Percentiles rank a stretch among this genome's conserved stretches.
Conservation (phyloP, 2,113 vertebrate genomes). For the Otis tarda region DNA sequence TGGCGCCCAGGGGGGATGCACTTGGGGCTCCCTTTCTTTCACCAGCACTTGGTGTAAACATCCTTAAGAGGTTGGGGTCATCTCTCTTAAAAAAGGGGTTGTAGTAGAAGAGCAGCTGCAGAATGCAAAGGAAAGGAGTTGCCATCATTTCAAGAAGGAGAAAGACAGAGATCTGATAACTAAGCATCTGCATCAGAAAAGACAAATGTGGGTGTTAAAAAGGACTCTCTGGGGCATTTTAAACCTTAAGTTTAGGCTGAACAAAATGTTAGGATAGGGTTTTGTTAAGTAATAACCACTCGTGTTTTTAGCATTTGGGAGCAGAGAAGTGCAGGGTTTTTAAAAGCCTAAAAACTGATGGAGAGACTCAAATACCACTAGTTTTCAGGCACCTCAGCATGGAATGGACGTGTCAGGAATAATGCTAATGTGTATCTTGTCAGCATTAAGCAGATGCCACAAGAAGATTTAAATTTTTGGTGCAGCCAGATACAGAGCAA, state of each 20-base stretch:
- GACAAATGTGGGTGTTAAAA: background rate
- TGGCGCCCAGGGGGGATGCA: background rate
- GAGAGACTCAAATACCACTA: no score
- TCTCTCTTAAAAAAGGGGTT: background rate
- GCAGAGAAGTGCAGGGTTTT: background rate
- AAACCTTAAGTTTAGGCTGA: no score
- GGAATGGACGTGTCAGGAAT: no score
- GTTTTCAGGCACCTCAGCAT: background rate
- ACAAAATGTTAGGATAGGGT: no score
- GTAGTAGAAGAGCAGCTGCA: background rate
- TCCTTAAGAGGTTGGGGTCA: background rate
- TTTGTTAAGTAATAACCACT: no score
- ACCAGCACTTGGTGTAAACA: background rate
- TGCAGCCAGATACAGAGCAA: no score
- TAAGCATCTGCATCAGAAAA: background rate
- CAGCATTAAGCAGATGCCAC: no score
- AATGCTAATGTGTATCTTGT: no score
- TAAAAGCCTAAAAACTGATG: background rate
- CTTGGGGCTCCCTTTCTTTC: background rate
- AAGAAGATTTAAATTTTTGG: no score
- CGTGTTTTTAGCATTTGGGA: background rate
- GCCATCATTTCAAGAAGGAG: background rate
- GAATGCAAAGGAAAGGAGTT: background rate
- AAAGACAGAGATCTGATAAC: background rate
- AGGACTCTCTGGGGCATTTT: background rate